Conservation (phyloP, 2,113 vertebrate species). For the Ictidomys tridecemlineatus region DNA sequence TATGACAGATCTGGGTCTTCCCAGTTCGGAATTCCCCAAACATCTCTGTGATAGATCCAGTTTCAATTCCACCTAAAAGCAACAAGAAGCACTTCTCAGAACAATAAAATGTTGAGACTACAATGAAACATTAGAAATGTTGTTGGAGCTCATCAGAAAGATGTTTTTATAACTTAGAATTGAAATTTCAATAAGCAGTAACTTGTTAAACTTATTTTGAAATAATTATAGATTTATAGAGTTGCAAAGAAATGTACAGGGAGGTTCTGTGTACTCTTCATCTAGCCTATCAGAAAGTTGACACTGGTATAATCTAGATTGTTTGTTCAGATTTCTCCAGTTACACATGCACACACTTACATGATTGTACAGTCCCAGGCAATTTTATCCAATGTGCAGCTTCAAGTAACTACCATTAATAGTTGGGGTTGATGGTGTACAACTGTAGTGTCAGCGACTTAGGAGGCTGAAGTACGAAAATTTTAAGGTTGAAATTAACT, state of each 20-base stretch:
- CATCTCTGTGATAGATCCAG: constrained; percentile 98
- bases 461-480: no score
- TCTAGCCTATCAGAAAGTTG: not conserved
- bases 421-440: no score
- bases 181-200: constrained; percentile 14
- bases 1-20: constrained; percentile 98
- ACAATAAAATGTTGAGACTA: constrained; percentile 20
- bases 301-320: not conserved
- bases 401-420: not conserved
- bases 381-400: not conserved
- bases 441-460: no score
- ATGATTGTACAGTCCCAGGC: not conserved
- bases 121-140: not conserved
- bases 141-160: constrained; percentile 38
- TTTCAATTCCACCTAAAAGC: constrained; percentile 95
- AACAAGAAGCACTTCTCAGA: constrained; percentile 40
- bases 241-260: not conserved
- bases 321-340: not conserved
- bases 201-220: constrained; percentile 23
- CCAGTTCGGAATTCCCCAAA: constrained; percentile 99
- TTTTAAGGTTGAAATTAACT: no score
- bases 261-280: not conserved
- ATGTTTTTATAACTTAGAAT: not conserved
- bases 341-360: not conserved
- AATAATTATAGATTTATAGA: constrained; percentile 28